Conservation (phyloP, 2,797 vertebrate genomes). For the Nannoperca australis region DNA sequence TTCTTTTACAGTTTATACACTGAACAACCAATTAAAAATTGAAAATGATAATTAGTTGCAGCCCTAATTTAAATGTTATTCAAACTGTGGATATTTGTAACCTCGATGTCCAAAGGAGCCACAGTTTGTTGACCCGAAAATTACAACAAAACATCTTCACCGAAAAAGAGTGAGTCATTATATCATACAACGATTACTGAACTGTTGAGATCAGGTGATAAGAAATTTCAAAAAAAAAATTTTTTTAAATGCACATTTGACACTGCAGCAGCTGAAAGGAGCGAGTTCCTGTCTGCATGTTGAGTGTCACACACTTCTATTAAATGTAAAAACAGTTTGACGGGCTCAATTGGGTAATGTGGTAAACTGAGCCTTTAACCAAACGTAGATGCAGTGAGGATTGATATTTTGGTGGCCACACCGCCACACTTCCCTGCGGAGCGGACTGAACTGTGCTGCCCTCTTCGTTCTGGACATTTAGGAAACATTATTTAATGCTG, state of each 20-base stretch:
- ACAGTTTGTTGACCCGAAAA: not conserved
- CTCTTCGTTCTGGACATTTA: constrained; percentile 1
- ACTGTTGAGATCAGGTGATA: not conserved
- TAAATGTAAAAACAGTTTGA: not conserved
- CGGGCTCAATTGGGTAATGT: not conserved
- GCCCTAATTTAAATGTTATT: constrained; percentile 4
- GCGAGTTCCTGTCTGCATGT: not conserved
- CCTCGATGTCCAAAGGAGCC: not conserved
- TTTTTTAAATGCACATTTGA: constrained; percentile 1
- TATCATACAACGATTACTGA: not conserved
- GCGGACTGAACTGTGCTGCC: not conserved
- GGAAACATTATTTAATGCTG: not conserved
- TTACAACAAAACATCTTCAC: not conserved
- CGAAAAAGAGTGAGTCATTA: not conserved
- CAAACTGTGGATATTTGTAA: not conserved
- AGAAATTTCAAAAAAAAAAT: too few relatives aligned
- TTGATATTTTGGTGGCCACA: not conserved
- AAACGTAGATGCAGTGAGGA: not conserved
- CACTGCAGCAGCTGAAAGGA: not conserved
- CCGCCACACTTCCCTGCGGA: not conserved
- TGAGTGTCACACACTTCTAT: not conserved
- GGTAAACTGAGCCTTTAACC: not conserved
- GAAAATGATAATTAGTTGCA: too few relatives aligned
- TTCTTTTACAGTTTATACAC: not conserved
- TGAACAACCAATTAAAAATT: not conserved